Conservation (phyloP, 2,797 vertebrate species). For the Epinephelus awoara region DNA sequence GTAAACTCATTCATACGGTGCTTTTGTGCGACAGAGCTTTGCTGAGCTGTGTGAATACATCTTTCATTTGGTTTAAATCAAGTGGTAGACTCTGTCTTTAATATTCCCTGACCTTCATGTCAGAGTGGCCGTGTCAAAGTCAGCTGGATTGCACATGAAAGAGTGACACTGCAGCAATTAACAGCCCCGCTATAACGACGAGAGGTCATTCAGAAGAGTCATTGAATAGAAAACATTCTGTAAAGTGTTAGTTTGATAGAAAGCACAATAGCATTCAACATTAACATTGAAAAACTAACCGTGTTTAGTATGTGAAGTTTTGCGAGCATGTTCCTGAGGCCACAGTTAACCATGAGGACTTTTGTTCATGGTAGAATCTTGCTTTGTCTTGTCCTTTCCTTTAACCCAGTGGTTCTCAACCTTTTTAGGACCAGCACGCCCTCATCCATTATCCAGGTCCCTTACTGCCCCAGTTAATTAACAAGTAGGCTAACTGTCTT, state of each 20-base stretch:
- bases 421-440: too few species aligned
- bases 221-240: not conserved
- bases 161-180: slow-evolving; percentile 10
- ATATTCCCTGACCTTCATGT: slow-evolving; percentile 38
- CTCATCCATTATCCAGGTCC: too few species aligned
- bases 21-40: not conserved
- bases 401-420: not conserved
- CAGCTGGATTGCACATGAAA: not conserved
- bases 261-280: not conserved
- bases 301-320: not conserved
- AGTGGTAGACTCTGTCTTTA: not conserved
- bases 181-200: not conserved
- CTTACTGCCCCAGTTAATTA: too few species aligned
- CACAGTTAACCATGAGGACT: not conserved
- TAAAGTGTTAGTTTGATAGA: not conserved
- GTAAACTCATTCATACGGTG: not conserved
- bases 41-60: not conserved
- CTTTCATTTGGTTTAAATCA: slow-evolving; percentile 21
- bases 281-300: not conserved
- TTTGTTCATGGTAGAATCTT: not conserved
- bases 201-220: not conserved
- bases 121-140: slow-evolving; percentile 17
- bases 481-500: too few species aligned
- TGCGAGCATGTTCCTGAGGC: not conserved
- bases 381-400: not conserved